Evolutionary conservation across 1,140 invertebrate genomes (phyloP), one percentile per base, ranked within the genome.

Genomic region (Formica selysi): DNA sequence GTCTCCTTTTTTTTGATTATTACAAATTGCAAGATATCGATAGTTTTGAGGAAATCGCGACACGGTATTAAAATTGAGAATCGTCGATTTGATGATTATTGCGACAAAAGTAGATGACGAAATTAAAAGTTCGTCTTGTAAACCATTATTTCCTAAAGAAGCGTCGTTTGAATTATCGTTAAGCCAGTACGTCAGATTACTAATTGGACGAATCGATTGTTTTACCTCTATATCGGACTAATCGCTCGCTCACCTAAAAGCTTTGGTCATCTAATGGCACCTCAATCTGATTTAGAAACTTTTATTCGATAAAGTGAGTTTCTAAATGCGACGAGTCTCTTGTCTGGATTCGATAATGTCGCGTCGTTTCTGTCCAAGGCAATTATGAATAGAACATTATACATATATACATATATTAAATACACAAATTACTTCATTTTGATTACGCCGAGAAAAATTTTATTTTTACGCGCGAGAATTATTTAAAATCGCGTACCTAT

Each of bases 141-240:
- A 38, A 16, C 10, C 36, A 54, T n/a, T 10, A 6, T 41, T 32
- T 13, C 22, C 29, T 16, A 76, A 80, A 86, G 38, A 41, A 13
- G 19, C 3, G 8, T n/a, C 5, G 1, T 29, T 62, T 29, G 44
- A 64, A 54, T 85, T 29, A 85, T 85, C 29, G 26, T 65, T 59
- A 57, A 29, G 16, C 13, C 48, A 62, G n/a, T 38, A 62, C 10
- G 68, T 79, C 59, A 87, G 81, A 89, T 92, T 90, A 92, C 76
- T 91, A 92, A 92, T 92, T 91, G 85, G 87, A 90, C 87, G 86
- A 87, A 90, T 92, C 86, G 89, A 92, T 91, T 91, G 86, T 90
- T 90, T 84, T 19, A 16, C 29, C 16, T 36, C 10, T 86, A 81
- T 91, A 89, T 85, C 67, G 44, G 36, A 16, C 32, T 57, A 11